These are phyloP conservation scores for Myrmophylax atrothorax DNA, from an alignment of 2,113 vertebrate species.

Conservation along the genomic window DNA sequence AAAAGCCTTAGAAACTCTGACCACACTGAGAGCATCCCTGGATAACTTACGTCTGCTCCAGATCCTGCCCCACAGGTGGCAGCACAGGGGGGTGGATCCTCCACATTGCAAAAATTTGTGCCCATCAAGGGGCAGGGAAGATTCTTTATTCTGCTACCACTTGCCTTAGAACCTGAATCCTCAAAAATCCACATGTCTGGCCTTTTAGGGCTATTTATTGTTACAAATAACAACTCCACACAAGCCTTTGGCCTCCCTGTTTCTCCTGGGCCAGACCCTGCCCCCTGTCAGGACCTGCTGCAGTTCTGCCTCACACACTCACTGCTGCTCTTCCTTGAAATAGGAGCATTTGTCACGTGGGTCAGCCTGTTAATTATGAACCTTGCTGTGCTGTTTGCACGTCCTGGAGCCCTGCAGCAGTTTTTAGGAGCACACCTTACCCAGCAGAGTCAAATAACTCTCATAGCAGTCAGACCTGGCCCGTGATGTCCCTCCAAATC, in stretches of 20 bases:
- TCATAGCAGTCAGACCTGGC: neutral
- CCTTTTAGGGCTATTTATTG: neutral
- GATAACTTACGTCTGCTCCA: neutral
- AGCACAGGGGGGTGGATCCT: neutral
- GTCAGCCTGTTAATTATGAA: conserved; percentile 24
- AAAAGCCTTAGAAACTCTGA: neutral
- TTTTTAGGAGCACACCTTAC: neutral
- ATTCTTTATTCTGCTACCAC: neutral
- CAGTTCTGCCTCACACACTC: neutral
- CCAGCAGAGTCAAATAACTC: neutral
- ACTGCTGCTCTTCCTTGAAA: neutral
- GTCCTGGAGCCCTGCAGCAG: neutral
- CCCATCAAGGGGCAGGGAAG: neutral
- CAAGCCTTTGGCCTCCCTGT: neutral
- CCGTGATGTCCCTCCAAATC: neutral
- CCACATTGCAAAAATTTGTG: neutral
- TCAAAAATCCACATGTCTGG: fast-evolving
- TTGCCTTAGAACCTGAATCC: neutral
- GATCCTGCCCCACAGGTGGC: neutral
- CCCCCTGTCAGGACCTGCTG: neutral
- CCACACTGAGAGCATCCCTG: neutral
- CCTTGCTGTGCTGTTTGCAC: neutral
- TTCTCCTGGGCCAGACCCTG: neutral
- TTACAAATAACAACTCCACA: neutral
- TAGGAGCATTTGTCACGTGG: neutral